Percentiles rank a stretch among this genome's conserved stretches.
These are phyloP conservation scores for Chlorops oryzae DNA, from an alignment of 1,140 invertebrate genomes.

Conservation along the genomic window DNA sequence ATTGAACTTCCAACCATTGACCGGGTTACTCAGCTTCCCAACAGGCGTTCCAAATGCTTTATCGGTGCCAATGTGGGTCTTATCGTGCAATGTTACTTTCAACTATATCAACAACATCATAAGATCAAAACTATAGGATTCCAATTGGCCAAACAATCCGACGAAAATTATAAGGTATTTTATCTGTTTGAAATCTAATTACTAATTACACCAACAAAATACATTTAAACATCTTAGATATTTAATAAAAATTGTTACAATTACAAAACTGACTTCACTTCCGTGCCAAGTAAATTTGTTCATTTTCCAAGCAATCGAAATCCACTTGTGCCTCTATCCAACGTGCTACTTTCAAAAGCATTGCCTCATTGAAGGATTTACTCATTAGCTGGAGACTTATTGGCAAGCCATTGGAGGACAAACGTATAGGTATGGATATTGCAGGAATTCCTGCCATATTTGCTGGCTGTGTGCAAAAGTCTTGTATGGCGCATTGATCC, in stretches of 20 bases:
- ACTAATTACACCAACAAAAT: background rate
- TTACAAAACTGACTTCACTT: background rate
- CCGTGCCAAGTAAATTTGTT: slow-evolving; percentile 14
- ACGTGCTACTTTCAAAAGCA: slow-evolving; percentile 72
- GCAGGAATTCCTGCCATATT: slow-evolving; percentile 96
- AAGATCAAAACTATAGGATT: background rate
- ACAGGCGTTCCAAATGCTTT: slow-evolving; percentile 36
- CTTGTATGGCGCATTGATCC: slow-evolving; percentile 81
- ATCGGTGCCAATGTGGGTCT: slow-evolving; percentile 36
- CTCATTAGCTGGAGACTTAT: slow-evolving; percentile 91
- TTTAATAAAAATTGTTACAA: background rate
- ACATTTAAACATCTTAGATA: background rate
- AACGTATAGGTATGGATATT: slow-evolving; percentile 74
- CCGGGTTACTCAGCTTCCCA: slow-evolving; percentile 35
- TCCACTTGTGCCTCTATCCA: slow-evolving; percentile 72
- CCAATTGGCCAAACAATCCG: no score
- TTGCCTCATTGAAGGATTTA: slow-evolving; percentile 68
- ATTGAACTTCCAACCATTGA: slow-evolving; percentile 31
- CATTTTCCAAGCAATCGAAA: slow-evolving; percentile 51
- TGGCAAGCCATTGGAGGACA: slow-evolving; percentile 75
- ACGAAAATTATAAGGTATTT: no score
- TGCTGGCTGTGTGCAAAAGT: slow-evolving; percentile 90
- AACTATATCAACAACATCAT: background rate
- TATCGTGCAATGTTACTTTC: slow-evolving; percentile 40
- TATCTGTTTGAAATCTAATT: no score